These are phyloP conservation scores for Eubucco bourcierii DNA, from an alignment of 2,113 vertebrate species.

Conservation along the genomic window DNA sequence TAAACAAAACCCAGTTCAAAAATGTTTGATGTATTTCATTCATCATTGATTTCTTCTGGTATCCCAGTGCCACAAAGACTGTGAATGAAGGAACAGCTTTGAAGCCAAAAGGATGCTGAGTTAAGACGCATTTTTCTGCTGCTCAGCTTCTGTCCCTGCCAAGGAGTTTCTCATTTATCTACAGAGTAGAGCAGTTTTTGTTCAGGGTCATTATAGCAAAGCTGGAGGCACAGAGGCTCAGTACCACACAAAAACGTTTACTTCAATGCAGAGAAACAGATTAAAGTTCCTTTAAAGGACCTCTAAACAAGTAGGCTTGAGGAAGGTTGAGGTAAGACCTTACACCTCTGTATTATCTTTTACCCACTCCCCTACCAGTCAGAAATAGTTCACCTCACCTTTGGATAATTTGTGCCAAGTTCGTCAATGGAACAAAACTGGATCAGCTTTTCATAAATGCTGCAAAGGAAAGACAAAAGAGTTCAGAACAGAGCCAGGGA, in stretches of 20 bases:
- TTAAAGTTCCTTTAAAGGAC: background rate
- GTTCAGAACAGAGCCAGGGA: background rate
- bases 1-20: background rate
- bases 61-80: background rate
- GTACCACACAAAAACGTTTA: background rate
- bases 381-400: constrained; percentile 71
- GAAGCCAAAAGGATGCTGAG: background rate
- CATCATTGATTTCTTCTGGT: background rate
- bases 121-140: background rate
- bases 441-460: constrained; percentile 98
- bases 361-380: background rate
- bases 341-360: background rate
- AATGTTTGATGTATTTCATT: background rate
- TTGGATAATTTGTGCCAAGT: constrained; percentile 97
- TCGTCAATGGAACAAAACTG: constrained; percentile 97
- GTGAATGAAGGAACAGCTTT: background rate
- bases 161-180: background rate
- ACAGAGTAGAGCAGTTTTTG: background rate
- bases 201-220: background rate
- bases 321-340: background rate
- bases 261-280: background rate
- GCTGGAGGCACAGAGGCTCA: background rate
- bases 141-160: background rate
- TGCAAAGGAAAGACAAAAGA: constrained; percentile 63
- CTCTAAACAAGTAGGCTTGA: background rate